phyloP scores from a whole-genome alignment of 2,113 vertebrate species.

The Myanophis thanlyinensis region DNA sequence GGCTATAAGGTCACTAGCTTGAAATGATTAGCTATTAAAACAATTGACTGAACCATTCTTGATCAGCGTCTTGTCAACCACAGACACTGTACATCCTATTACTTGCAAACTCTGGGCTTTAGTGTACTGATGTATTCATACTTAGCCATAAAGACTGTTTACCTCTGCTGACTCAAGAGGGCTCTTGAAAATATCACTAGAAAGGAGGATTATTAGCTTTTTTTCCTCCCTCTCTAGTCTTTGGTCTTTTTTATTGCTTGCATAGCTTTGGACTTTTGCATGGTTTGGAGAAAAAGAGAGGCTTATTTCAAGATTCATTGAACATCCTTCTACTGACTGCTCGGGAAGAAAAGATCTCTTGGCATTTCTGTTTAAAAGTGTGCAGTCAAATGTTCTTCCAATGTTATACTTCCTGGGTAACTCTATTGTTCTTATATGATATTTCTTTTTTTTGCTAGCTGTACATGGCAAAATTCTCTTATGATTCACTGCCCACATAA shows the following conservation, averaged over 20 bases:
- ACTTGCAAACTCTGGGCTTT: not conserved
- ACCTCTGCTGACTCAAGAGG: not conserved
- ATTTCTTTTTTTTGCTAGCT: not conserved
- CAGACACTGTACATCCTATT: not conserved
- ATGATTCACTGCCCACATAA: not conserved
- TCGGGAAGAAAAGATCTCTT: not conserved
- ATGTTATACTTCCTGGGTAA: not conserved
- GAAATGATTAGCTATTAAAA: not conserved
- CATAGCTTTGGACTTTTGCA: not conserved
- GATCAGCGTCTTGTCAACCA: not conserved
- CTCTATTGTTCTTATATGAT: not conserved
- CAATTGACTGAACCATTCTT: not conserved
- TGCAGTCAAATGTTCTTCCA: not conserved
- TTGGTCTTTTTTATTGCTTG: constrained; percentile 1
- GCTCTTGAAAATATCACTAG: not conserved
- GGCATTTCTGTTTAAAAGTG: not conserved
- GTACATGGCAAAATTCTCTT: not conserved
- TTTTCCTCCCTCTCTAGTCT: too few relatives aligned
- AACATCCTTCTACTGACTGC: not conserved
- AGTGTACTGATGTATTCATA: not conserved
- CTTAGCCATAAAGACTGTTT: not conserved
- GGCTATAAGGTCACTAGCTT: not conserved
- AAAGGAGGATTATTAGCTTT: not conserved
- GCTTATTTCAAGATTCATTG: not conserved
- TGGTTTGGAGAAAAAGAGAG: not conserved